These are phyloP conservation scores for Oreochromis grahami DNA, from an alignment of 2,797 vertebrate species.

Conservation along the genomic window DNA sequence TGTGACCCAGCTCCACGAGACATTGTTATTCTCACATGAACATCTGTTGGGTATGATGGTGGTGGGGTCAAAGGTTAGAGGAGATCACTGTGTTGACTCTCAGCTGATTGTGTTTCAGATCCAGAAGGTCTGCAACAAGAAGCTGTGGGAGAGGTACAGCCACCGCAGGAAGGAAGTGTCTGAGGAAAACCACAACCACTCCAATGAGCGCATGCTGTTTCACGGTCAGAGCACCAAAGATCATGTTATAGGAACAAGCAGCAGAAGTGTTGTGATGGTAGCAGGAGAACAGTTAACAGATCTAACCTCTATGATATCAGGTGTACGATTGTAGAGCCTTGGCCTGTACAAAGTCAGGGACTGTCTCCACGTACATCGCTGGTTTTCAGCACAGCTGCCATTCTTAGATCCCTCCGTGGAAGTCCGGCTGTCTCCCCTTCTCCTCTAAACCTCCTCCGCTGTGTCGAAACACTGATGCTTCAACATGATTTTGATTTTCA, in stretches of 20 bases:
- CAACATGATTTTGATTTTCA: background rate
- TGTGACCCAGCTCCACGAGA: background rate
- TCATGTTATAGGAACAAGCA: background rate
- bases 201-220: constrained; percentile 97
- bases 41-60: background rate
- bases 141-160: constrained; percentile 92
- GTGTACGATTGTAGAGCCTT: background rate
- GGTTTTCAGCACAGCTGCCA: background rate
- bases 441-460: background rate
- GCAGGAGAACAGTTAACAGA: constrained; percentile 6
- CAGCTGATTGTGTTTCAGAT: constrained; percentile 74
- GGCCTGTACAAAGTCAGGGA: background rate
- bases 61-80: background rate
- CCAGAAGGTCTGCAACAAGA: constrained; percentile 98
- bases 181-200: constrained; percentile 97
- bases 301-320: background rate
- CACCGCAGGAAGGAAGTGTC: constrained; percentile 96
- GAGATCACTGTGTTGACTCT: background rate
- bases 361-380: background rate
- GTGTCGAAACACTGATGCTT: background rate
- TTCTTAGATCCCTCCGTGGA: background rate
- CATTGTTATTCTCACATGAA: background rate
- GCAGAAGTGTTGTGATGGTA: background rate
- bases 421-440: background rate
- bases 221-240: constrained; percentile 75